These are phyloP conservation scores for Synodontis membranacea DNA, from an alignment of 2,113 vertebrate species.

Conservation along the genomic window DNA sequence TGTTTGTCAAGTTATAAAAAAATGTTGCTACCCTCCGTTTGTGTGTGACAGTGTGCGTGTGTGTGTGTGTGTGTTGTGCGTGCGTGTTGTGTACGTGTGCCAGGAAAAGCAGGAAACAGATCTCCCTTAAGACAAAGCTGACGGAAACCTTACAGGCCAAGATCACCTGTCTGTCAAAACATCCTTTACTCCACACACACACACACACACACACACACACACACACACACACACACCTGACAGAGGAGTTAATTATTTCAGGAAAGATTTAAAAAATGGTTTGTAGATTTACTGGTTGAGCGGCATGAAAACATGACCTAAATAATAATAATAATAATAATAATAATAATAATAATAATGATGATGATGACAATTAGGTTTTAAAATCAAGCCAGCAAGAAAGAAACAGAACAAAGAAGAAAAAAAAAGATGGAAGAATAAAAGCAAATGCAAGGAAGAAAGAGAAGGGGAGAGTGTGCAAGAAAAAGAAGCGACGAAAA, in stretches of 20 bases:
- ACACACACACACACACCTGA: conserved; percentile 34
- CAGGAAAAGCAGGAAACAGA: conserved; percentile 65
- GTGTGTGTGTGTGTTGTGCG: conserved; percentile 8
- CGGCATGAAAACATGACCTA: no score
- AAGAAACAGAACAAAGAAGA: not conserved
- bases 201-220: conserved; percentile 44
- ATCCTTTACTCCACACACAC: conserved; percentile 43
- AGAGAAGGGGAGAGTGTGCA: no score
- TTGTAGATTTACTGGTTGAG: no score
- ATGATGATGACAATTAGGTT: no score
- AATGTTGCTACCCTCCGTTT: not conserved
- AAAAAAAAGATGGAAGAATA: not conserved
- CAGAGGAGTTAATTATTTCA: not conserved
- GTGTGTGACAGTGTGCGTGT: conserved; percentile 3
- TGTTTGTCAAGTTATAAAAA: conserved; percentile 9
- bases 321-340: no score
- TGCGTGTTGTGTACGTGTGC: not conserved
- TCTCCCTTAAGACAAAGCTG: conserved; percentile 55
- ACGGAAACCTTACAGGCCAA: conserved; percentile 58
- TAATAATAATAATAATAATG: no score
- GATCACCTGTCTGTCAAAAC: conserved; percentile 67
- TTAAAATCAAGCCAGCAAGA: no score
- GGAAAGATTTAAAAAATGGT: not conserved
- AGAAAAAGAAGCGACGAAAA: not conserved
- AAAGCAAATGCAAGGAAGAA: conserved; percentile 13